phyloP scores from a whole-genome alignment of 2,797 vertebrate genomes.

The Sitta carolinensis region DNA sequence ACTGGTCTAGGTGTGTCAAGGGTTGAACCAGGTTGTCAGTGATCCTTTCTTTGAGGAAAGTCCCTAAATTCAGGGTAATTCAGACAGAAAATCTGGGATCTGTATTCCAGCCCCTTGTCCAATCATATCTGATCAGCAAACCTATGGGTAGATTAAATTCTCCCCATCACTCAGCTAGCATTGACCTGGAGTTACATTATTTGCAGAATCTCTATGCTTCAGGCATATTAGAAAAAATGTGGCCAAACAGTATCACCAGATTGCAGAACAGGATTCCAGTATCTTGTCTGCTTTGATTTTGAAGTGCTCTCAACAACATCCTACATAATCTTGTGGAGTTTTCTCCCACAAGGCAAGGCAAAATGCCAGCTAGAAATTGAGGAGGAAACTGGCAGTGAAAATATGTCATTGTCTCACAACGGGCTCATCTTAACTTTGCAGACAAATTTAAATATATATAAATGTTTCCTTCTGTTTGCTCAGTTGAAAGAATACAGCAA shows the following conservation, averaged over 20 bases:
- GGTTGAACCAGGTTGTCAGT: neutral
- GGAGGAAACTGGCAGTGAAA: constrained; percentile 44
- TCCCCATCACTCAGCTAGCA: neutral
- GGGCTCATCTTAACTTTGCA: neutral
- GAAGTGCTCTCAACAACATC: neutral
- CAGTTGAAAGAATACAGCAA: neutral
- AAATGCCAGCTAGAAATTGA: constrained; percentile 18
- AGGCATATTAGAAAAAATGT: constrained; percentile 48
- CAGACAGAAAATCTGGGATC: neutral
- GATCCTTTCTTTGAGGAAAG: neutral
- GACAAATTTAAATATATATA: neutral
- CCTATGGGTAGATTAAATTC: neutral
- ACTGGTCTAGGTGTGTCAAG: neutral
- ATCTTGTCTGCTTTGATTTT: constrained; percentile 40
- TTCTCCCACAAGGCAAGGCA: neutral
- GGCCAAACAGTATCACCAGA: constrained; percentile 15
- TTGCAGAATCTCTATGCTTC: constrained; percentile 33
- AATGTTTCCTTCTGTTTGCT: neutral
- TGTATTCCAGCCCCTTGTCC: neutral
- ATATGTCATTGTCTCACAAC: neutral
- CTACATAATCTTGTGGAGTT: neutral
- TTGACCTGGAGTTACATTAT: neutral
- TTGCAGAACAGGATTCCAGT: constrained; percentile 43
- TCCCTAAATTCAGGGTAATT: neutral
- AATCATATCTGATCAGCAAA: neutral